Evolutionary conservation across 2,113 vertebrate genomes (phyloP).

Genomic region (Epinephelus cyanopodus): DNA sequence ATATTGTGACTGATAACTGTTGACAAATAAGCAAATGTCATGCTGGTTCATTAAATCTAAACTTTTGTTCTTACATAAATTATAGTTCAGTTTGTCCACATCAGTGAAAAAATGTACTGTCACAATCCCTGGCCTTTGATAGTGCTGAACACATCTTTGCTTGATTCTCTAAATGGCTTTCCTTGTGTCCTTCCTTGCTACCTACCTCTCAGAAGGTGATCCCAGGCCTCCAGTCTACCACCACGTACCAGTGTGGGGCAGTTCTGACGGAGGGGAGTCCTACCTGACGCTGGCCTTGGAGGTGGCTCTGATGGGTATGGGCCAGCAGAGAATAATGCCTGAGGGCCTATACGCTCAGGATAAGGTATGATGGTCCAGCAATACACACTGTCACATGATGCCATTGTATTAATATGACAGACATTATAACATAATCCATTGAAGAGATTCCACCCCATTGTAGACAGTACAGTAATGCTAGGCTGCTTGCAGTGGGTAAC

Average conservation of each 20-base stretch:
- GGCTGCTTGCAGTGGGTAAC: background rate
- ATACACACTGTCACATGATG: background rate
- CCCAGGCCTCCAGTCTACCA: slow-evolving; percentile 93
- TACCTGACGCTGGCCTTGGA: slow-evolving; percentile 96
- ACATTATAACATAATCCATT: background rate
- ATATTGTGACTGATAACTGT: too few relatives aligned
- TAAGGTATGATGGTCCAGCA: slow-evolving; percentile 78
- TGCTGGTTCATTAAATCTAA: too few relatives aligned
- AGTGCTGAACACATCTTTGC: background rate
- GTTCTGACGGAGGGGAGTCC: slow-evolving; percentile 89
- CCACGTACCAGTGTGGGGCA: slow-evolving; percentile 90
- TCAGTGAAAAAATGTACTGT: too few relatives aligned
- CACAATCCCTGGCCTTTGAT: too few relatives aligned
- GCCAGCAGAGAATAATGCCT: slow-evolving; percentile 98
- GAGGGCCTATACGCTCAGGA: slow-evolving; percentile 98
- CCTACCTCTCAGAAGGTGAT: slow-evolving; percentile 87
- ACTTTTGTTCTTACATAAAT: background rate
- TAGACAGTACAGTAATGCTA: background rate
- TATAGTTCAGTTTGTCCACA: background rate
- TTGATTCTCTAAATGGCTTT: background rate
- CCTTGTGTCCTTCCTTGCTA: background rate
- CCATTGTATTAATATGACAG: background rate
- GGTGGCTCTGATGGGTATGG: slow-evolving; percentile 98
- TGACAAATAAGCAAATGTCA: too few relatives aligned
- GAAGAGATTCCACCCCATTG: background rate